A percentile compares a stretch with the other conserved stretches of the same genome.
Evolutionary conservation across 2,113 vertebrate genomes (phyloP).

Genomic region (Odocoileus hemionus): DNA sequence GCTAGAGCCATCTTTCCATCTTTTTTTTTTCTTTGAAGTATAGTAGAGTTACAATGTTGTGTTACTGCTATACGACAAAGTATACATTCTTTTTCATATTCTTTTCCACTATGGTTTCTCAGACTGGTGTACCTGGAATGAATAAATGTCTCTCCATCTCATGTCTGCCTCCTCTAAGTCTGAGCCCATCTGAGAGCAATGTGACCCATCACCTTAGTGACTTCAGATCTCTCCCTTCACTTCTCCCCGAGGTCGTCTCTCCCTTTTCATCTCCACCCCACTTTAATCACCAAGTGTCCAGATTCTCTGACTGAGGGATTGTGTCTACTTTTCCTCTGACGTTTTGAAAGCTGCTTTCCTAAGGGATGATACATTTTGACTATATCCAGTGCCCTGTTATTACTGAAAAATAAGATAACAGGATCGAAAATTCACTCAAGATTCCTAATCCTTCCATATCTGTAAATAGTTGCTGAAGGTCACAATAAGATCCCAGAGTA

Average conservation of each 20-base stretch:
- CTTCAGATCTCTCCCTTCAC: background rate
- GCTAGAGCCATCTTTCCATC: background rate
- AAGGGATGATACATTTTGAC: background rate
- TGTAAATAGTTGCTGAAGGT: background rate
- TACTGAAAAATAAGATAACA: background rate
- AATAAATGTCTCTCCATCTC: background rate
- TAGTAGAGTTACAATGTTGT: background rate
- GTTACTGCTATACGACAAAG: background rate
- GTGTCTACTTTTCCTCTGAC: background rate
- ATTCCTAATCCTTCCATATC: background rate
- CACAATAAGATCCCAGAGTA: background rate
- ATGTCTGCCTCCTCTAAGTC: background rate
- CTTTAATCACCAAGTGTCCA: fast-evolving
- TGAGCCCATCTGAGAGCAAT: background rate
- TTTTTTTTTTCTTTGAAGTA: background rate
- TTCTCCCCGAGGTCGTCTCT: background rate
- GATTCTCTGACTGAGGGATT: background rate
- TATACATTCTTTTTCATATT: background rate
- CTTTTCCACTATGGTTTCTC: background rate
- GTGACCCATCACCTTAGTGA: background rate
- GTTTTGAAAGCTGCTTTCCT: background rate
- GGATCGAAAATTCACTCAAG: background rate
- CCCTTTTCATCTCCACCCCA: background rate
- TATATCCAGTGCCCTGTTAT: background rate
- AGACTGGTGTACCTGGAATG: background rate